These are phyloP conservation scores for Hydrochoerus hydrochaeris DNA, from an alignment of 2,113 vertebrate genomes.

Conservation along the genomic window DNA sequence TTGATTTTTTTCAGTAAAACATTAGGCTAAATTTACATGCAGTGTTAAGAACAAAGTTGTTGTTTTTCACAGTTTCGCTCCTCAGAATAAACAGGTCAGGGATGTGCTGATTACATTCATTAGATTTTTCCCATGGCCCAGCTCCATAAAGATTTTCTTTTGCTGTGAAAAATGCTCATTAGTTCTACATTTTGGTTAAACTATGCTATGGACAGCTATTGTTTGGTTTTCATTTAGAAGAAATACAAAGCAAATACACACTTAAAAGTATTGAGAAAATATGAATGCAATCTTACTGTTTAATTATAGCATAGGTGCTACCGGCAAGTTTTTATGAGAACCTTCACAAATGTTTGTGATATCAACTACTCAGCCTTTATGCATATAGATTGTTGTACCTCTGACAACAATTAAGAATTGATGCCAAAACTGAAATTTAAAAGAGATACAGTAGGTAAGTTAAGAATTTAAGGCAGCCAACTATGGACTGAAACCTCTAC, in stretches of 20 bases:
- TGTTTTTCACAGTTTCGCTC: background rate
- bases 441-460: background rate
- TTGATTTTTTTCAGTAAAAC: conserved; percentile 32
- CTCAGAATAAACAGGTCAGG: background rate
- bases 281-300: background rate
- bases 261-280: background rate
- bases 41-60: background rate
- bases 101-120: background rate
- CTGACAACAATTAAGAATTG: background rate
- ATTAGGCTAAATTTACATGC: background rate
- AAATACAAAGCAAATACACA: conserved; percentile 35
- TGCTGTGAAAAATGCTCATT: no score
- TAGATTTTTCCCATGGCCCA: background rate
- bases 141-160: background rate
- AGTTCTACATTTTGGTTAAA: background rate
- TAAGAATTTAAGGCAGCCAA: background rate
- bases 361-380: background rate
- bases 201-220: background rate
- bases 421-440: background rate
- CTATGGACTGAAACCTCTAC: background rate
- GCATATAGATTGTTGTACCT: background rate
- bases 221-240: background rate
- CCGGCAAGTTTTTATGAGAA: background rate
- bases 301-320: background rate
- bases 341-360: background rate